Evolutionary conservation across 2,797 vertebrate genomes (phyloP).

Genomic region (Chaetophractus vellerosus): DNA sequence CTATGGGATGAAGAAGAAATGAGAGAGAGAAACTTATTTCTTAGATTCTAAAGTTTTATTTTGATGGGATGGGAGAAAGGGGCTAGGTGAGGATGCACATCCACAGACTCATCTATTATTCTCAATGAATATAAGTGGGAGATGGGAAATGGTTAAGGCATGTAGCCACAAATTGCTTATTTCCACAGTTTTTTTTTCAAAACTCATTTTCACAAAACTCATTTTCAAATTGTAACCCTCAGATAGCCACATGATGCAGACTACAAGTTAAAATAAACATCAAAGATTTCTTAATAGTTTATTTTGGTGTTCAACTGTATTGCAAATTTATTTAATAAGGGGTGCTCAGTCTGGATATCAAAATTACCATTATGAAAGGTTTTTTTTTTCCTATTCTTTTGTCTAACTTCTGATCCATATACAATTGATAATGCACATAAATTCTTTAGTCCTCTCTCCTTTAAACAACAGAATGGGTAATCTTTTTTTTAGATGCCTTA

Average conservation of each 20-base stretch:
- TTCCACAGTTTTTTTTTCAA: too few relatives aligned
- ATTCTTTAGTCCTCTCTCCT: neutral
- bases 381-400: neutral
- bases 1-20: neutral
- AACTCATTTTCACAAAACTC: conserved; percentile 4
- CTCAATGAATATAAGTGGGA: neutral
- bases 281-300: neutral
- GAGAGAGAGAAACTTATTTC: conserved; percentile 20
- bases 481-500: neutral
- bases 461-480: conserved; percentile 22
- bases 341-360: neutral
- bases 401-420: neutral
- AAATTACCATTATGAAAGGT: conserved; percentile 35
- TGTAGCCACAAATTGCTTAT: conserved; percentile 39
- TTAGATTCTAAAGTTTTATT: neutral
- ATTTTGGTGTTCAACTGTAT: conserved; percentile 18
- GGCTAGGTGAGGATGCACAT: neutral
- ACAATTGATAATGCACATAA: conserved; percentile 17
- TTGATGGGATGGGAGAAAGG: neutral
- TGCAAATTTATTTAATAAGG: conserved; percentile 1
- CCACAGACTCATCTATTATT: neutral
- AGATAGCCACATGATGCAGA: neutral
- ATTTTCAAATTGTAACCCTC: neutral
- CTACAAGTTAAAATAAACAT: neutral
- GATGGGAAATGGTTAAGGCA: neutral